These are phyloP conservation scores for Columba livia DNA, from an alignment of 2,113 vertebrate genomes.

Conservation along the genomic window DNA sequence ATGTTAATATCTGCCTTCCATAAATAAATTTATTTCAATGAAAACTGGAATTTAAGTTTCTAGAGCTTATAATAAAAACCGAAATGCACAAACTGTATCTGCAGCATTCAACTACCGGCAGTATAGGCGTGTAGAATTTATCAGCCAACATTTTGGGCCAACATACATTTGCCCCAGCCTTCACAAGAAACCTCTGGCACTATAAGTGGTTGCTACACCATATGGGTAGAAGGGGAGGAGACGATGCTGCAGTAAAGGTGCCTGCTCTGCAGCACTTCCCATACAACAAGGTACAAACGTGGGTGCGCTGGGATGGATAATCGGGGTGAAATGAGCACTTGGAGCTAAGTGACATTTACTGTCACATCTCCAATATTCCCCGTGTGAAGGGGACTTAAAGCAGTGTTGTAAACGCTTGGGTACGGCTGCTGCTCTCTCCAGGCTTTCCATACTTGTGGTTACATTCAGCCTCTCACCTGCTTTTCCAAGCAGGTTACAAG, in stretches of 20 bases:
- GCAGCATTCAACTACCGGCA: background rate
- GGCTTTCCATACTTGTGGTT: background rate
- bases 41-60: background rate
- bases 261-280: background rate
- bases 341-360: background rate
- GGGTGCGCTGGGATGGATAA: background rate
- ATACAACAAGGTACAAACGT: background rate
- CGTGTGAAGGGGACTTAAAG: background rate
- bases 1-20: background rate
- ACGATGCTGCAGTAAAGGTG: background rate
- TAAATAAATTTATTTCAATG: background rate
- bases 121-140: background rate
- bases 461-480: background rate
- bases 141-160: background rate
- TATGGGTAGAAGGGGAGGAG: background rate
- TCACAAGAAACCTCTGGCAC: background rate
- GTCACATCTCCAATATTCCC: background rate
- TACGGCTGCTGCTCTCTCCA: background rate
- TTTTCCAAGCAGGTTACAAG: background rate
- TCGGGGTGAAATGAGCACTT: background rate
- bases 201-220: background rate
- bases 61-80: background rate
- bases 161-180: background rate
- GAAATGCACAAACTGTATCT: background rate
- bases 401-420: background rate